phyloP scores from a whole-genome alignment of 2,888 invertebrate species.

The Smittia aterrima region DNA sequence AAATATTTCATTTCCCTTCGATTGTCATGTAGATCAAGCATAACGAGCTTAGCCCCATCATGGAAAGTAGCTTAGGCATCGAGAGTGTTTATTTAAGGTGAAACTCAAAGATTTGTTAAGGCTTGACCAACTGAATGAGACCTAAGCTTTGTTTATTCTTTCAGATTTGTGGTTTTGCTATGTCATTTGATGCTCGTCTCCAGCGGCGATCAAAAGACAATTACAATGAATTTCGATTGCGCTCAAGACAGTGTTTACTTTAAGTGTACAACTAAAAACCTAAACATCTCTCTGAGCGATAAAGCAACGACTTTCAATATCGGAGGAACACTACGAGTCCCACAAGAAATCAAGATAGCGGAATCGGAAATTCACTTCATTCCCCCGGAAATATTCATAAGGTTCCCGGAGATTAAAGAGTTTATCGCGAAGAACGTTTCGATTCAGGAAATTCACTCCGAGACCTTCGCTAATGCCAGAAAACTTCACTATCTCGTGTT shows the following conservation, averaged over 20 bases:
- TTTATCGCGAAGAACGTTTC: constrained; percentile 25
- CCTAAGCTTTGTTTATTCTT: background rate
- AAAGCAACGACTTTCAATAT: background rate
- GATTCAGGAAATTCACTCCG: constrained; percentile 5
- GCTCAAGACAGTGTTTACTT: background rate
- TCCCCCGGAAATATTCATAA: background rate
- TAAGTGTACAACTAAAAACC: background rate
- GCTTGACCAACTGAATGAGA: no score
- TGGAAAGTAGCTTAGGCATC: background rate
- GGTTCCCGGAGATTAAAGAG: background rate
- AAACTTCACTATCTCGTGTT: constrained; percentile 19
- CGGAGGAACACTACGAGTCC: background rate
- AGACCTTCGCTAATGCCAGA: constrained; percentile 1
- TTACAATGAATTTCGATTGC: background rate
- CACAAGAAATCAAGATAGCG: constrained; percentile 17
- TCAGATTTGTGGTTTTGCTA: background rate
- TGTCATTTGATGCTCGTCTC: background rate
- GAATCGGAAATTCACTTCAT: constrained; percentile 6
- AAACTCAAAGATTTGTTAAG: background rate
- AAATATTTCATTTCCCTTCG: no score
- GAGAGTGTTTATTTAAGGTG: background rate
- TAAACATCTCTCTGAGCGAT: background rate
- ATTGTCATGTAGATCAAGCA: no score
- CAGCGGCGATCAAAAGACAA: background rate
- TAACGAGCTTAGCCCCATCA: no score